A percentile compares a stretch with the other conserved stretches of the same genome.
These are phyloP conservation scores for Drosophila incognita DNA, from an alignment of 2,888 invertebrate species.

Conservation along the genomic window DNA sequence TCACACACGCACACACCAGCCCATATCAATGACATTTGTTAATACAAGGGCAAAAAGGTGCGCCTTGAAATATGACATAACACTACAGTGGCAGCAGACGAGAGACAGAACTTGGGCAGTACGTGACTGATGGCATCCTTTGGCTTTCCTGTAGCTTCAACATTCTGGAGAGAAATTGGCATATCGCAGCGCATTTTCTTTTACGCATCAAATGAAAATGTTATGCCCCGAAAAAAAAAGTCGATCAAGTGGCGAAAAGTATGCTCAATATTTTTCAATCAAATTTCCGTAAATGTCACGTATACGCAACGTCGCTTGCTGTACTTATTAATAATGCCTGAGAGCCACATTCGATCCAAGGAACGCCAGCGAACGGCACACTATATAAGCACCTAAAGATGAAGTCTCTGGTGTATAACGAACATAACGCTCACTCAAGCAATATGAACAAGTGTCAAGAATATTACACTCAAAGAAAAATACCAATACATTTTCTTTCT, in stretches of 20 bases:
- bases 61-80: conserved; percentile 61
- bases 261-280: conserved; percentile 74
- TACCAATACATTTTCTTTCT: neutral
- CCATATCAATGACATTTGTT: conserved; percentile 60
- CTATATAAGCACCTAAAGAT: conserved; percentile 28
- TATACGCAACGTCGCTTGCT: conserved; percentile 63
- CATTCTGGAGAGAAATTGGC: conserved; percentile 49
- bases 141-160: neutral
- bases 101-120: conserved; percentile 11
- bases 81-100: conserved; percentile 15
- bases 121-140: conserved; percentile 53
- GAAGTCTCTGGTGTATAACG: conserved; percentile 15
- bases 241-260: conserved; percentile 47
- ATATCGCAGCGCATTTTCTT: conserved; percentile 49
- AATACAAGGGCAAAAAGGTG: conserved; percentile 42
- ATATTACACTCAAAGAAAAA: conserved; percentile 34
- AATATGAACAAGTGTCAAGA: conserved; percentile 2
- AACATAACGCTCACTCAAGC: neutral
- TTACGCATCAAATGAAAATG: conserved; percentile 67
- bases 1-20: conserved; percentile 38
- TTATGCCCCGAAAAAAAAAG: conserved; percentile 25
- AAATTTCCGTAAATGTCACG: conserved; percentile 77
- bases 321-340: conserved; percentile 71
- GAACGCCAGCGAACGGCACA: conserved; percentile 11
- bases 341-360: conserved; percentile 18